Base-by-base conservation (phyloP, 2,113 vertebrate species). In the Psilopogon haemacephalus region DNA sequence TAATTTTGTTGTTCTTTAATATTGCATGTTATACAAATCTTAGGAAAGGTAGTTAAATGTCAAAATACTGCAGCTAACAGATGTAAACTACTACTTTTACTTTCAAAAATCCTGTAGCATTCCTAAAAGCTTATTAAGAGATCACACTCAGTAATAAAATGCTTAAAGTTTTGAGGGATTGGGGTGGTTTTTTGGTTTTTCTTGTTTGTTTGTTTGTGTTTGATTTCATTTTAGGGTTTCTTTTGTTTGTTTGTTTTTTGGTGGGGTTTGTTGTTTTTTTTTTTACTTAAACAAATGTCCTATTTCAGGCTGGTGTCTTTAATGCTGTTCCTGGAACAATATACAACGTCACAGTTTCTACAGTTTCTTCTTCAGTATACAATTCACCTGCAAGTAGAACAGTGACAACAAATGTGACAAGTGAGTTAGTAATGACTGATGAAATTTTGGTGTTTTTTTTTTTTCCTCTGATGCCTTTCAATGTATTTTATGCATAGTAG, bases 311-410 rank as follows among this genome's bases (percentile, higher is more conserved):
- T 69, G 97, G 98, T 88, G 96, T 98, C 96, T 98, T 95, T 52
- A 97, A 92, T 82, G 88, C 97, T 88, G 84, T 95, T 96, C 97
- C 98, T 73, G 98, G 97, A 79, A 98, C 97, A 69, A 95, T 96
- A n/a, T 98, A 98, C 52, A 97, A 96, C 18, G 96, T 98, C 40
- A 98, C 98, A 5, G 92, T 99, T 91, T 98, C 98, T 85, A 95
- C 98, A 52, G 95, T 98, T 87, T 98, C 98, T 90, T 98, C 98
- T 38, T 98, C 98, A 44, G 94, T 97, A 17, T 97, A 98, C 83
- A 98, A 98, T 86, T 98, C 98, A 50, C 98, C 98, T 90, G 97
- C 98, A 33, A 99, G 98, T 78, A 99, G 98, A 97, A 98, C 98
- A 90, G 93, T 98, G 95, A 97, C 97, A 82, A 98, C 98, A 13